Evolutionary conservation across 2,797 vertebrate genomes (phyloP).

Genomic region (Gobio occitaniae): DNA sequence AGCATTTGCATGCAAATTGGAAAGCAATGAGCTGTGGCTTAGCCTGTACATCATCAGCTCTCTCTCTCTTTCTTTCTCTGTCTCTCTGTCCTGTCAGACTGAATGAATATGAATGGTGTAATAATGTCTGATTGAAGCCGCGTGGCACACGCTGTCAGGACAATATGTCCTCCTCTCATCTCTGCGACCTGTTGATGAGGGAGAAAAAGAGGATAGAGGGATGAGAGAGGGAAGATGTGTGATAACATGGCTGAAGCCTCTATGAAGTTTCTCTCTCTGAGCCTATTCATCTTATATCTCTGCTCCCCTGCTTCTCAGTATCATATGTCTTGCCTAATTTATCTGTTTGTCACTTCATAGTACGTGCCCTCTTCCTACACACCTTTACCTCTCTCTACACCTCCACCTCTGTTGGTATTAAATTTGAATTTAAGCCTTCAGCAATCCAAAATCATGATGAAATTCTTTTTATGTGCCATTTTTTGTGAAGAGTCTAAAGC

Average conservation of each 20-base stretch:
- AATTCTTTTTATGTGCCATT: not conserved
- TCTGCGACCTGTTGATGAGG: conserved; percentile 98
- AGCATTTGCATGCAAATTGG: conserved; percentile 99
- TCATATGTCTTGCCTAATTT: not conserved
- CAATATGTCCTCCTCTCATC: conserved; percentile 98
- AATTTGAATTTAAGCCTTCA: conserved; percentile 3
- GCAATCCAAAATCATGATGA: not conserved
- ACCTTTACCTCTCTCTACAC: not conserved
- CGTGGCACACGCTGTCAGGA: conserved; percentile 91
- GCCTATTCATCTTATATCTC: not conserved
- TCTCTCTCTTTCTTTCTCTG: conserved; percentile 50
- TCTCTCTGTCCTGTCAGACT: conserved; percentile 87
- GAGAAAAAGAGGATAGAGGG: conserved; percentile 73
- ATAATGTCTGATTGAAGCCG: conserved; percentile 99
- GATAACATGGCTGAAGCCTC: conserved; percentile 33
- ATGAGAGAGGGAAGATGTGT: conserved; percentile 11
- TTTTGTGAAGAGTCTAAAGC: not conserved
- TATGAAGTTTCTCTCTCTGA: not conserved
- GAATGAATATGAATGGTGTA: conserved; percentile 99
- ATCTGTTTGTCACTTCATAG: conserved; percentile 12
- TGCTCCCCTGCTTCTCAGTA: not conserved
- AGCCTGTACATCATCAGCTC: conserved; percentile 97
- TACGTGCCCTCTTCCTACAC: not conserved
- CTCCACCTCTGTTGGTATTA: not conserved
- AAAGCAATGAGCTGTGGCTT: conserved; percentile 99